phyloP scores from a whole-genome alignment of 2,797 vertebrate species.

The Parauchenoglanis ngamensis region DNA sequence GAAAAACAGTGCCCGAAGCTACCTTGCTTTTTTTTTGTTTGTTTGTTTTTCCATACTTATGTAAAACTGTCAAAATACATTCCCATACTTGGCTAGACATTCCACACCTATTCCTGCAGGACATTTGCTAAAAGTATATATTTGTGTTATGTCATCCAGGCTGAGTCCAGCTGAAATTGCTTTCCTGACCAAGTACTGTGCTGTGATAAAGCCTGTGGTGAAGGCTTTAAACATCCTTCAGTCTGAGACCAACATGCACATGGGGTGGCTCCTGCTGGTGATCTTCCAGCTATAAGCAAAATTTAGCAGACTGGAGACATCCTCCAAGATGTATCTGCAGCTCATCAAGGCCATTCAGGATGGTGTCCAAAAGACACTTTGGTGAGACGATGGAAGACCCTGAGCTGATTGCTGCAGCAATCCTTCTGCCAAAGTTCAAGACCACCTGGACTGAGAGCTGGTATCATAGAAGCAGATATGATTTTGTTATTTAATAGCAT shows the following conservation, averaged over 20 bases:
- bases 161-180: conserved; percentile 43
- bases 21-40: too few relatives aligned
- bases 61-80: too few relatives aligned
- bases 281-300: conserved; percentile 36
- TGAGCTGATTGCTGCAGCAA: conserved; percentile 42
- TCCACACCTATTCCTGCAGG: too few relatives aligned
- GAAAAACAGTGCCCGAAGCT: too few relatives aligned
- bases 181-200: conserved; percentile 42
- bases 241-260: conserved; percentile 43
- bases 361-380: conserved; percentile 44
- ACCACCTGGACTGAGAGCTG: conserved; percentile 35
- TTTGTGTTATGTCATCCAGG: neutral
- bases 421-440: conserved; percentile 46
- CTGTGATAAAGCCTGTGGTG: conserved; percentile 40
- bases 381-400: conserved; percentile 33
- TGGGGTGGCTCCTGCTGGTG: conserved; percentile 42
- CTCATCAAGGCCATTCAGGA: conserved; percentile 38
- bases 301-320: conserved; percentile 19
- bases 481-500: too few relatives aligned
- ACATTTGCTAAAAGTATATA: too few relatives aligned
- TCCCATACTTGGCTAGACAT: too few relatives aligned
- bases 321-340: conserved; percentile 36
- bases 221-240: conserved; percentile 46
- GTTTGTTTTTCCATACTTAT: too few relatives aligned
- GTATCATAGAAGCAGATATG: conserved; percentile 39